Evolutionary conservation across 2,888 invertebrate species (phyloP), one percentile per base, ranked within the genome.

Genomic region (Bombylius discolor): DNA sequence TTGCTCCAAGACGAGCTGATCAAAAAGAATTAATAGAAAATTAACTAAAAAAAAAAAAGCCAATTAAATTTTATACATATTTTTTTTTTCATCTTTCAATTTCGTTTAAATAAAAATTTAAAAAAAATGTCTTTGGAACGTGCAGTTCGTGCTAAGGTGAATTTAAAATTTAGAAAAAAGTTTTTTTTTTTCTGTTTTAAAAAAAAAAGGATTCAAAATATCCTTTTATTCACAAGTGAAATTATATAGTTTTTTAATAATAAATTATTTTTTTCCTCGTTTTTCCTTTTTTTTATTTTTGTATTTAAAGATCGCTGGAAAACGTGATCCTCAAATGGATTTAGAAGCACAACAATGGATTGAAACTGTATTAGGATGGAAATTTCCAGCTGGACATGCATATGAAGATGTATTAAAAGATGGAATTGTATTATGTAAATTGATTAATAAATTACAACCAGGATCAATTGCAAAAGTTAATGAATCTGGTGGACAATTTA

Each of bases 401-500:
- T 95, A 87, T 69, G 96, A 96, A 69, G 95, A 96, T 69, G 85
- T 89, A 61, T 79, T 97, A 61, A 87, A 84, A 74, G 95, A 97
- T 76, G 96, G 96, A 57, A 87, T 88, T 63, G 85, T 96, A 60
- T 83, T 97, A 62, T 97, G 96, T 81, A 85, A 87, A 69, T 76
- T 99, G 67, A 92, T 98, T 78, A 98, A 99, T 82, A 91, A 89
- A 73, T 77, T 99, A 65, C 77, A 83, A 63, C 97, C 98, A 51
- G 94, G 94, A 66, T 79, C 89, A 61, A 79, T 97, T 60, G 70
- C 83, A 69, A 97, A 96, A 77, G 86, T 98, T 77, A 96, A 98
- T 81, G 83, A 85, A 64, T 83, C 85, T 51, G 95, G 96, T 65
- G 95, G 96, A 71, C 95, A 96, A 72, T 99, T 99, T 85, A 98